These are phyloP conservation scores for Pocota personata DNA, from an alignment of 2,888 invertebrate species.

Conservation along the genomic window DNA sequence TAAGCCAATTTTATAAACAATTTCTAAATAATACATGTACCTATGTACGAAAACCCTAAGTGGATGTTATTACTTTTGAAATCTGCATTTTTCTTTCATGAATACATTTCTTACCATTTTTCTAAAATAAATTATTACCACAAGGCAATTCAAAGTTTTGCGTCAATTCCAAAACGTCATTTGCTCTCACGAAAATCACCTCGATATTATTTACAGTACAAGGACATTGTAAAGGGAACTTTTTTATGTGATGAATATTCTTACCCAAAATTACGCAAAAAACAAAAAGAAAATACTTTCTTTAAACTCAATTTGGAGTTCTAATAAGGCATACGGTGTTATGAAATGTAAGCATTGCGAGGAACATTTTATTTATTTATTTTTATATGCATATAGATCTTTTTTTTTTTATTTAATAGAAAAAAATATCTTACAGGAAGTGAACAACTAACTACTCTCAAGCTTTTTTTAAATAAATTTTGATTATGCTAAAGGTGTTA, in stretches of 20 bases:
- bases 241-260: slow-evolving; percentile 18
- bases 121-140: background rate
- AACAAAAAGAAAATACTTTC: background rate
- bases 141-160: slow-evolving; percentile 2
- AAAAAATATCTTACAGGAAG: slow-evolving; percentile 33
- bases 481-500: slow-evolving; percentile 23
- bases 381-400: no score
- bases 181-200: background rate
- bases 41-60: no score
- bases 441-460: slow-evolving; percentile 61
- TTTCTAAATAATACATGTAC: no score
- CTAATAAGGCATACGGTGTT: slow-evolving; percentile 45
- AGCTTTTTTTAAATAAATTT: slow-evolving; percentile 33
- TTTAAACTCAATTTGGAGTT: slow-evolving; percentile 13
- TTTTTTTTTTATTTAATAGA: background rate
- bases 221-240: slow-evolving; percentile 64
- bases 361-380: no score
- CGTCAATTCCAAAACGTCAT: background rate
- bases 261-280: slow-evolving; percentile 32
- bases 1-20: no score
- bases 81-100: no score
- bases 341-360: slow-evolving; percentile 60
- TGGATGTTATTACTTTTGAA: no score
- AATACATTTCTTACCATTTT: slow-evolving; percentile 3
- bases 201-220: slow-evolving; percentile 1